Evolutionary conservation across 2,888 invertebrate genomes (phyloP), one percentile per base, ranked within the genome.

Genomic region (Spisula subtruncata): DNA sequence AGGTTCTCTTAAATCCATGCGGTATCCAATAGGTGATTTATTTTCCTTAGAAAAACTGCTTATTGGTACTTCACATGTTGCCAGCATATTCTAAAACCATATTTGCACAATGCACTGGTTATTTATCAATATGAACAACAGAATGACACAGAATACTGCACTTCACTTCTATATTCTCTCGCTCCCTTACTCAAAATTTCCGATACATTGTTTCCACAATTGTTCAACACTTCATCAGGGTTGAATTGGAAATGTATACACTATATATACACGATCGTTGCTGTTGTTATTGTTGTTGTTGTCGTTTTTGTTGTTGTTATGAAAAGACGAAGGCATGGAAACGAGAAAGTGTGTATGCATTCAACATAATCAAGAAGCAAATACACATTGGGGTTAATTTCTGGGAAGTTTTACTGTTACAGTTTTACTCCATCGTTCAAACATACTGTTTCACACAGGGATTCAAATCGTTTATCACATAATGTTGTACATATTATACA

Each of bases 191-290:
- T 75, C 75, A 75, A 75, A 32, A 75, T 75, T 75, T 75, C 75
- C 75, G 75, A 75, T 75, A 75, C 35, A 75, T 32, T 75, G 75
- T 75, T 75, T 60, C 10, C n/a, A 14, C 75, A 75, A 35, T 35
- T 35, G 75, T 75, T 32, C 29, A 75, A 75, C 75, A 35, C 35
- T 75, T 75, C 75, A 32, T 75, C 75, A 75, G 18, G 32, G 18
- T 18, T 75, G 75, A 32, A 32, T 75, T 75, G 32, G 75, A 32
- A 32, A 35, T 75, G 18, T 75, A 32, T 16, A 75, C 16, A 10
- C 32, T 32, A 75, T 35, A 32, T 32, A 75, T 35, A 32, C 51
- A 12, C 51, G 51, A 51, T 14, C 12, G 25, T 66, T 25, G 12
- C 12, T 41, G 41, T 41, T 41, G 41, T 41, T 41, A 8, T 41